Percentiles rank a stretch among this genome's conserved stretches.
phyloP scores from a whole-genome alignment of 30 jellyfish, hydroid and myxozoan genomes.

The Hydra vulgaris region DNA sequence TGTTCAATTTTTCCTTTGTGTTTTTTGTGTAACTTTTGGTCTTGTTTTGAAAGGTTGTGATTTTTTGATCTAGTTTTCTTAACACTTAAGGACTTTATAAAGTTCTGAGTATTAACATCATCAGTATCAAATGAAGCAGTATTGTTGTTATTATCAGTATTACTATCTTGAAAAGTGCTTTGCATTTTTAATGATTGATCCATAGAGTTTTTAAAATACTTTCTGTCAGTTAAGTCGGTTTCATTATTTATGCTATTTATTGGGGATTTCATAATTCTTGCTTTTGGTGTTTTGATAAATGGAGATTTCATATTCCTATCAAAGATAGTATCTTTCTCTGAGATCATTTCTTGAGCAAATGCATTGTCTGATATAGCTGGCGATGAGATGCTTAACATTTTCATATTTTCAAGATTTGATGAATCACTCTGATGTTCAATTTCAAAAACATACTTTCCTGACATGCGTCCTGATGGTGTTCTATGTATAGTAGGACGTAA shows the following conservation, averaged over 20 bases:
- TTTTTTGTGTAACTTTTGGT: conserved; percentile 33
- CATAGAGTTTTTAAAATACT: too few species aligned
- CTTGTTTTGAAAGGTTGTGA: background rate
- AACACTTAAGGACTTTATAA: background rate
- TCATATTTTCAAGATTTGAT: conserved; percentile 8
- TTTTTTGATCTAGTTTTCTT: conserved; percentile 9
- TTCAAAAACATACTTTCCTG: background rate
- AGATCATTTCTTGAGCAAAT: background rate
- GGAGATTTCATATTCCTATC: conserved; percentile 15
- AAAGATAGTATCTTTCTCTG: background rate
- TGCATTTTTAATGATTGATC: too few species aligned
- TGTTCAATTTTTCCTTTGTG: conserved; percentile 25
- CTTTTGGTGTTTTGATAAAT: conserved; percentile 16
- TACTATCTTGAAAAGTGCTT: too few species aligned
- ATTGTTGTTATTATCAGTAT: too few species aligned
- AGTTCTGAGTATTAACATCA: too few species aligned
- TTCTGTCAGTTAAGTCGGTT: too few species aligned
- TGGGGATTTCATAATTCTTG: conserved; percentile 12
- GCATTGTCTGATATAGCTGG: conserved; percentile 8
- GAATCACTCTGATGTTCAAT: background rate
- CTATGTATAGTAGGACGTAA: conserved; percentile 37
- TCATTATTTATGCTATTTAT: too few species aligned
- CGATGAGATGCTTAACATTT: conserved; percentile 23
- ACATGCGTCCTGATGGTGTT: conserved; percentile 24
- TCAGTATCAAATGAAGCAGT: too few species aligned